Percentiles rank a stretch among this genome's conserved stretches.
Conservation (phyloP, 2,113 vertebrate genomes). For the Archocentrus centrarchus region DNA sequence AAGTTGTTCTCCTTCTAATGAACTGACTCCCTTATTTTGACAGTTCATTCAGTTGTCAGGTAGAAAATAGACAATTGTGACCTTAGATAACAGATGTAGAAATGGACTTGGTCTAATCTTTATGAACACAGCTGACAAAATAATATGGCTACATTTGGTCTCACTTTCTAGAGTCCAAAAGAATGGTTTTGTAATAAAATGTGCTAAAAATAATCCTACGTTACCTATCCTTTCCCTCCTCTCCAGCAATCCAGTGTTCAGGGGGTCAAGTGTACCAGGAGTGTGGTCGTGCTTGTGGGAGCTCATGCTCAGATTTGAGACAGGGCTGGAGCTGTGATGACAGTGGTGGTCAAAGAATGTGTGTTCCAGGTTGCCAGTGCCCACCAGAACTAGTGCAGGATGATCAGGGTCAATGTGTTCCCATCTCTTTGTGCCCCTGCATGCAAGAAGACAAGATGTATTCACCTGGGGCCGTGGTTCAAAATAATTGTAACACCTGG, state of each 20-base stretch:
- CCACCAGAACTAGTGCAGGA: conserved; percentile 84
- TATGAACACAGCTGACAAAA: neutral
- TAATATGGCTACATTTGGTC: too few relatives aligned
- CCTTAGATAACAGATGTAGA: neutral
- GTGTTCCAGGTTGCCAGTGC: conserved; percentile 90
- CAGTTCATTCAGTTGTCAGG: neutral
- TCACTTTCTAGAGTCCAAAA: neutral
- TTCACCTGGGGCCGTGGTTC: conserved; percentile 71
- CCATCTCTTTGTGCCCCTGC: conserved; percentile 82
- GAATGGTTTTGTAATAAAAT: neutral
- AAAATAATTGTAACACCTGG: conserved; percentile 86
- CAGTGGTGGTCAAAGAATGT: conserved; percentile 46
- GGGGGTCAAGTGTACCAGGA: conserved; percentile 89
- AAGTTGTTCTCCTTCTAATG: too few relatives aligned
- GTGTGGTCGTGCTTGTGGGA: conserved; percentile 81
- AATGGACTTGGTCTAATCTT: neutral
- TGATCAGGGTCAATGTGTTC: conserved; percentile 85
- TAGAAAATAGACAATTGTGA: too few relatives aligned
- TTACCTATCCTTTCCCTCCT: neutral
- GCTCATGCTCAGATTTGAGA: conserved; percentile 80
- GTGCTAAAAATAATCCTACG: neutral
- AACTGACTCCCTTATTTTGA: neutral
- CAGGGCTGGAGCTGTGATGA: conserved; percentile 70
- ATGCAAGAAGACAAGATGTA: conserved; percentile 68
- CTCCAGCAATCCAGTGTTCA: conserved; percentile 80